These are phyloP conservation scores for Trachymyrmex septentrionalis DNA, from an alignment of 1,140 invertebrate species.

Conservation along the genomic window DNA sequence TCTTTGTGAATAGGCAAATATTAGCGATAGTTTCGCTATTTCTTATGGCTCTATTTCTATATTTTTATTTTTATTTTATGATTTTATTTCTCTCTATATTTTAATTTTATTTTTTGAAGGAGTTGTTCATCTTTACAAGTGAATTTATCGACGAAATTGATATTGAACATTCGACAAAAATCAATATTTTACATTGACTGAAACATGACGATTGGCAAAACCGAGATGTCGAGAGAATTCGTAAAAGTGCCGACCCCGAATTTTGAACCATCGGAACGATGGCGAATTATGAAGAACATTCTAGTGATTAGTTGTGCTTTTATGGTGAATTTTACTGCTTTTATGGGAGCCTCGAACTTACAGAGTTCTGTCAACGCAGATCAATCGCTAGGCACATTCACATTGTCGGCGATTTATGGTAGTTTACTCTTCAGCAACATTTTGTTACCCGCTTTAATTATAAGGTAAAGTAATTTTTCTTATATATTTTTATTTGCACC, in stretches of 20 bases:
- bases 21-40: background rate
- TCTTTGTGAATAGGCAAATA: background rate
- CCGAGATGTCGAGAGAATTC: constrained; percentile 66
- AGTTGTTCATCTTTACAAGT: background rate
- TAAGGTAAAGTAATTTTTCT: constrained; percentile 86
- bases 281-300: constrained; percentile 91
- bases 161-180: background rate
- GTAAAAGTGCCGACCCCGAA: constrained; percentile 69
- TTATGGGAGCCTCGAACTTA: constrained; percentile 93
- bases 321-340: constrained; percentile 94
- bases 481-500: background rate
- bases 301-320: constrained; percentile 92
- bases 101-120: constrained; percentile 5
- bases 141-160: background rate
- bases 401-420: constrained; percentile 92
- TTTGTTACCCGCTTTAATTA: constrained; percentile 92
- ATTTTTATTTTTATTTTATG: background rate
- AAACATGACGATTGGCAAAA: constrained; percentile 54
- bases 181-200: background rate
- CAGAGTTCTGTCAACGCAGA: constrained; percentile 92
- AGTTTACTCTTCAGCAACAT: constrained; percentile 94
- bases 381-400: constrained; percentile 90
- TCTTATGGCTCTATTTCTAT: background rate
- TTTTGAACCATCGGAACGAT: constrained; percentile 87
- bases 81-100: no score